Conservation (phyloP, 2,888 invertebrate species). For the Dasysyrphus tricinctus region DNA sequence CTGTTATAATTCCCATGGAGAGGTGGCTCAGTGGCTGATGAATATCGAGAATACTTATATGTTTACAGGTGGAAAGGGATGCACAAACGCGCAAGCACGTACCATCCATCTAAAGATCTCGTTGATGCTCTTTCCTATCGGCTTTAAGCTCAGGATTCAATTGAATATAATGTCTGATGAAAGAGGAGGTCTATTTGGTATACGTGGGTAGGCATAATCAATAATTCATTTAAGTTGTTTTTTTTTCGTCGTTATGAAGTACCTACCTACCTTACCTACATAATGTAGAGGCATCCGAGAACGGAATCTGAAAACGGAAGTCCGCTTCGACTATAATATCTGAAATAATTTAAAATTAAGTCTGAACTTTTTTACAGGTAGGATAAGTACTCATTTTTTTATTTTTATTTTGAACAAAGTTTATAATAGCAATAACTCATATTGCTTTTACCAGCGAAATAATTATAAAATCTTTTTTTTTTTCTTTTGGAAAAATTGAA, state of each 20-base stretch:
- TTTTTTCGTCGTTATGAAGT: background rate
- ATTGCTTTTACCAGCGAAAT: background rate
- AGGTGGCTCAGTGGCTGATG: too few relatives aligned
- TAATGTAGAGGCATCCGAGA: background rate
- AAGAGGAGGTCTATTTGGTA: conserved; percentile 13
- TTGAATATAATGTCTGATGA: conserved; percentile 39
- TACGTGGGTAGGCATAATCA: conserved; percentile 54
- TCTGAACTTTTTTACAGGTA: background rate
- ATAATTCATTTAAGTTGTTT: conserved; percentile 59
- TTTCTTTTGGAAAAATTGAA: background rate
- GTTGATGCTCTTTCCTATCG: background rate
- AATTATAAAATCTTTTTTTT: background rate
- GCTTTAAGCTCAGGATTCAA: conserved; percentile 47
- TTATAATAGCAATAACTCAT: background rate
- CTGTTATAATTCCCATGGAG: conserved; percentile 45
- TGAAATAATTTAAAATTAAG: conserved; percentile 31
- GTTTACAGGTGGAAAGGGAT: background rate
- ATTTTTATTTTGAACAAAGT: background rate
- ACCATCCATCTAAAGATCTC: conserved; percentile 33
- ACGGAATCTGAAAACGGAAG: conserved; percentile 5
- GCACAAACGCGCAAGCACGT: conserved; percentile 28
- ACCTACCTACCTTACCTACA: too few relatives aligned
- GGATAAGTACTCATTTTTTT: background rate
- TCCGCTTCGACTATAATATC: background rate
- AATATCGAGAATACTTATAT: background rate